Evolutionary conservation across 2,888 invertebrate species (phyloP).

Genomic region (Nyleta sp.): DNA sequence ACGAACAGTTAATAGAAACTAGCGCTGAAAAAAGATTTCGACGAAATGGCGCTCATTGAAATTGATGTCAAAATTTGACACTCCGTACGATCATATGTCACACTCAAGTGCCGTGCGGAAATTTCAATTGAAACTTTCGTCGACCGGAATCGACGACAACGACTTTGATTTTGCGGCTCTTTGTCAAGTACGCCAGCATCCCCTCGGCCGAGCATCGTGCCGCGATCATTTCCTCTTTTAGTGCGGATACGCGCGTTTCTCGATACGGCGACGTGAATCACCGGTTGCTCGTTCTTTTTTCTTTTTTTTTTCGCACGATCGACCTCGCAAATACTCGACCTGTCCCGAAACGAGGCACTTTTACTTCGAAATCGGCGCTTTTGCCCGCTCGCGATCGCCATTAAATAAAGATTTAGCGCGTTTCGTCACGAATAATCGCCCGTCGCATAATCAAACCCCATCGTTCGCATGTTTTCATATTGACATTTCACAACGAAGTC

Average conservation of each 20-base stretch:
- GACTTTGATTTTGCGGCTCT: slow-evolving; percentile 61
- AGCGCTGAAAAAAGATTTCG: not conserved
- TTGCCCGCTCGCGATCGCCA: not conserved
- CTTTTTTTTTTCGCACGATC: slow-evolving; percentile 24
- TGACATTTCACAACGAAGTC: slow-evolving; percentile 16
- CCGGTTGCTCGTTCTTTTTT: slow-evolving; percentile 3
- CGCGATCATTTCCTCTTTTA: slow-evolving; percentile 60
- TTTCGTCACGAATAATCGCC: slow-evolving; percentile 23
- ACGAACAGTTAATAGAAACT: no score
- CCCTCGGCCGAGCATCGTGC: slow-evolving; percentile 49
- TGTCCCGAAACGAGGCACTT: not conserved
- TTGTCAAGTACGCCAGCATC: slow-evolving; percentile 56
- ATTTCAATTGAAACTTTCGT: slow-evolving; percentile 63
- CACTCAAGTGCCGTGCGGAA: slow-evolving; percentile 50
- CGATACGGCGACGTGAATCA: slow-evolving; percentile 26
- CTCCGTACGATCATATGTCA: slow-evolving; percentile 39
- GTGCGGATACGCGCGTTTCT: slow-evolving; percentile 36
- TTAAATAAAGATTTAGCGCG: slow-evolving; percentile 1
- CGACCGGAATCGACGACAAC: slow-evolving; percentile 52
- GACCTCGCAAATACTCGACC: no score
- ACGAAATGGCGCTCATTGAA: slow-evolving; percentile 24
- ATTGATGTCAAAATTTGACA: slow-evolving; percentile 50
- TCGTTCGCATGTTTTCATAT: not conserved
- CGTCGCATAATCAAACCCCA: not conserved
- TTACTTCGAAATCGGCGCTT: no score